Evolutionary conservation across 1,140 invertebrate species (phyloP), one percentile per base, ranked within the genome.

Genomic region (Drosophila chauvacae): DNA sequence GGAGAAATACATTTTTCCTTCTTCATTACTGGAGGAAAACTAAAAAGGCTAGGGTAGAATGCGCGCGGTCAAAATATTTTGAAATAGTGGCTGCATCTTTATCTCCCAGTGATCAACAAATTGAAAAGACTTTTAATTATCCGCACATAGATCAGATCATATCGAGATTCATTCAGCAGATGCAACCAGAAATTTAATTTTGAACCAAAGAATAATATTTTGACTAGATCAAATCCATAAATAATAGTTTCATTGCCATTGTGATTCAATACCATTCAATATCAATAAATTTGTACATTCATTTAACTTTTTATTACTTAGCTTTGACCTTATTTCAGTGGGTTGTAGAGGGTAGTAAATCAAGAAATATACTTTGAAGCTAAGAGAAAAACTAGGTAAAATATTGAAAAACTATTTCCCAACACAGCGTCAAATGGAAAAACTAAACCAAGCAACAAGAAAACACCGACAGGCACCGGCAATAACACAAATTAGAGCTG

Each of bases 371-470:
- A 30, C 30, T 59, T 10, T 33, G 13, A 48, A 53, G 16, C 20
- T 23, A 20, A 30, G n/a, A 42, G 28, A 26, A 14, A 20, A 47
- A 47, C 20, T n/a, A 42, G 45, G 16, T 41, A 33, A 50, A 13
- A 39, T n/a, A 53, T 28, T 28, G 13, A 41, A 53, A 20, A 59
- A 71, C 41, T 13, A 45, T 71, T 71, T 72, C 69, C 13, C 45
- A 61, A 69, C 20, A 13, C 28, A 10, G 18, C 30, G 7, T 23
- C 44, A 74, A 45, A 71, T 66, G 48, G 28, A 42, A 83, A 81
- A 82, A 74, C 69, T 64, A 64, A 66, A 59, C 39, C 56, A 80
- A 68, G 41, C 44, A 77, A 51, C 30, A 58, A 45, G 30, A 56
- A 28, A 35, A 50, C 39, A 35, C 35, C 53, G 20, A 23, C 16